Evolutionary conservation across 2,797 vertebrate species (phyloP), one percentile per base, ranked within the genome.

Genomic region (Lepus townsendii): DNA sequence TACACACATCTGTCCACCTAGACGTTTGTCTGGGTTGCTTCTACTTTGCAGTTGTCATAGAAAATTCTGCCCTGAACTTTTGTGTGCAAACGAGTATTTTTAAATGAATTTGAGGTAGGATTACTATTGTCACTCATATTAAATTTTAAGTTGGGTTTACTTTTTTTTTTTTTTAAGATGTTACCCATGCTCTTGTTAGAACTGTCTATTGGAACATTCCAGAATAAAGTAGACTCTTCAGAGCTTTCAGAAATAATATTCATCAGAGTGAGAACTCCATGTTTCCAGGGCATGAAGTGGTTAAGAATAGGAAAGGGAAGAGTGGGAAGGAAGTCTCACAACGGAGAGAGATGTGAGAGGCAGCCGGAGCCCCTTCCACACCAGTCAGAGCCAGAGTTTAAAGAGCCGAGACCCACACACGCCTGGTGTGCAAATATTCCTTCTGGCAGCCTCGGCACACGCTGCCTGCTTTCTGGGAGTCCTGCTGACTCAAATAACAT

Each of bases 401-500:
- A 47, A 83, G 63, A 86, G 27, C 78, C 79, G 54, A 60, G 66
- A 68, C 8, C 66, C 27, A 16, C 54, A 5, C 4, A 2, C 0
- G 1, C 30, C 17, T 5, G 24, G 47, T 1, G 6, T 2, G 8
- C 20, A 78, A 69, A 26, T 62, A 4, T 65, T 35, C 26, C 76
- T 91, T 52, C 35, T n/a, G 52, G 82, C 84, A 84, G 88, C 57
- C 42, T 42, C 20, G 0, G 65, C 30, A 11, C 17, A 9, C 0
- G 0, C 47, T n/a, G 89, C 94, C 85, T 26, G 79, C 8, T 57
- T 91, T 72, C 77, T 27, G 80, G 68, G 80, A 62, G 89, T 97
- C 97, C 98, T 97, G 97, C 97, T 98, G 96, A 96, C 95, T 98
- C 95, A 97, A 98, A 97, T 97, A 97, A 98, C 95, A 86, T 60